phyloP scores from a whole-genome alignment of 2,113 vertebrate genomes.

The Psittacara wagleri region DNA sequence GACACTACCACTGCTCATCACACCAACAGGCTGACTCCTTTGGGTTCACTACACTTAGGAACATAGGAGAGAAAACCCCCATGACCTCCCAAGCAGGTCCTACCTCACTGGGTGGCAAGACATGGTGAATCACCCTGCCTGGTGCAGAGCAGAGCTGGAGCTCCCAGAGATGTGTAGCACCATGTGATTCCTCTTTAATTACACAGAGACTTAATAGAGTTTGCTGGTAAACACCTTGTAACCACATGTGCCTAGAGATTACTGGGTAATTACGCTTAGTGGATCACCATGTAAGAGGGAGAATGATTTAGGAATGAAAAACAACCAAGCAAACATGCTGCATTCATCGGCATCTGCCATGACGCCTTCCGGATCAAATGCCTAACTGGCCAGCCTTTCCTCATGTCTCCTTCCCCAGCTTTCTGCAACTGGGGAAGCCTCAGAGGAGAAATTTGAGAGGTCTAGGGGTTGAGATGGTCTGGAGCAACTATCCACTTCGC shows the following conservation, averaged over 20 bases:
- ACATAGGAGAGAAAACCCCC: not conserved
- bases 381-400: not conserved
- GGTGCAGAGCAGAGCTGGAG: not conserved
- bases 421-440: not conserved
- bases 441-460: not conserved
- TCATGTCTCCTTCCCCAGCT: not conserved
- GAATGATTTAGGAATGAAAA: constrained; percentile 19
- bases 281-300: constrained; percentile 32
- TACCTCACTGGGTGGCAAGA: not conserved
- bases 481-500: not conserved
- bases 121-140: not conserved
- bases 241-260: constrained; percentile 36
- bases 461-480: not conserved
- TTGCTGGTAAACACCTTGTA: constrained; percentile 66
- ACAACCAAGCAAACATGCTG: constrained; percentile 34
- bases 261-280: constrained; percentile 38
- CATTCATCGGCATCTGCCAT: not conserved
- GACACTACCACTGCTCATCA: not conserved
- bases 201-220: constrained; percentile 42
- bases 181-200: constrained; percentile 46
- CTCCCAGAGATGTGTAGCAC: not conserved
- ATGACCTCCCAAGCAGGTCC: not conserved
- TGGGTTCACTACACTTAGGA: not conserved
- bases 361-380: not conserved
- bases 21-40: not conserved